Percentiles rank a stretch among this genome's conserved stretches.
Conservation (phyloP, 1,140 invertebrate species). For the Paracyclopina nana region DNA sequence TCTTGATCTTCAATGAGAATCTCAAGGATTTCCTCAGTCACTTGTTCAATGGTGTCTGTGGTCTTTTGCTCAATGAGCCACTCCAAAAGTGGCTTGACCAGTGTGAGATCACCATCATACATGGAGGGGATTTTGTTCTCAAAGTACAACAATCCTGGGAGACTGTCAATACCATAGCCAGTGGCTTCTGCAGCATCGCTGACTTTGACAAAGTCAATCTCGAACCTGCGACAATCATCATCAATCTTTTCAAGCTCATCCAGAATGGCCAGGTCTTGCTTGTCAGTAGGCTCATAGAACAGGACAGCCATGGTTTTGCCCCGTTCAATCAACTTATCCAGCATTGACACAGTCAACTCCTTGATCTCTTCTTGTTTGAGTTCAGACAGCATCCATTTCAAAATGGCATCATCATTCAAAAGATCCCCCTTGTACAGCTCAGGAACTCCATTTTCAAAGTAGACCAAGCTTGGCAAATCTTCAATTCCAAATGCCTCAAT, state of each 20-base stretch:
- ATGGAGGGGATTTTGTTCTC: slow-evolving; percentile 57
- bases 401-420: slow-evolving; percentile 69
- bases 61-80: slow-evolving; percentile 64
- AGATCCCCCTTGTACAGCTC: slow-evolving; percentile 59
- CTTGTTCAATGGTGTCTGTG: slow-evolving; percentile 42
- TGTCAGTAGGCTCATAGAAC: slow-evolving; percentile 51
- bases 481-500: slow-evolving; percentile 68
- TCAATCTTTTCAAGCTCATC: slow-evolving; percentile 43
- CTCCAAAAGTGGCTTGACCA: slow-evolving; percentile 68
- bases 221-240: slow-evolving; percentile 68
- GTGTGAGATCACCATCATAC: slow-evolving; percentile 52
- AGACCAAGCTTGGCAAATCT: slow-evolving; percentile 60
- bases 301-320: slow-evolving; percentile 70
- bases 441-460: slow-evolving; percentile 79
- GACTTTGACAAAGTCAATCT: slow-evolving; percentile 65
- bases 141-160: slow-evolving; percentile 68
- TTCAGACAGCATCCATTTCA: slow-evolving; percentile 66
- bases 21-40: slow-evolving; percentile 70
- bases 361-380: slow-evolving; percentile 81
- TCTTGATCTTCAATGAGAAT: slow-evolving; percentile 73
- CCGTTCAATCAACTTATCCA: slow-evolving; percentile 67
- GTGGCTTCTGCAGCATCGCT: slow-evolving; percentile 68
- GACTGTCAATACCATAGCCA: slow-evolving; percentile 67
- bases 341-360: slow-evolving; percentile 81
- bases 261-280: slow-evolving; percentile 21